These are phyloP conservation scores for Muschampia plurimacula DNA, from an alignment of 2,888 invertebrate species.

Conservation along the genomic window DNA sequence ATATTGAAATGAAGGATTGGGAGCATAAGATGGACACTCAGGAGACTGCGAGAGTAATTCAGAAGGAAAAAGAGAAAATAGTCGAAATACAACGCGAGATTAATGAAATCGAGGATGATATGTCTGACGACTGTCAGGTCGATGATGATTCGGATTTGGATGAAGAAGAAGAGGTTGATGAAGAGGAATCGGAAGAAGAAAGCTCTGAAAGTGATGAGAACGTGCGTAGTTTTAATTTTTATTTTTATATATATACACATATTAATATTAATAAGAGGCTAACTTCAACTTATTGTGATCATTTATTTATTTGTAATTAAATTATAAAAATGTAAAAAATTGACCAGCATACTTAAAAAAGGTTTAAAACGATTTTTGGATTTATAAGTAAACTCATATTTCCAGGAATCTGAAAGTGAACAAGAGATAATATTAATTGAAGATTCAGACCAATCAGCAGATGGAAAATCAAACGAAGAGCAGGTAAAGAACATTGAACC, in stretches of 20 bases:
- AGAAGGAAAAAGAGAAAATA: slow-evolving; percentile 72
- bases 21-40: slow-evolving; percentile 42
- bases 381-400: neutral
- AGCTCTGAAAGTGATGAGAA: slow-evolving; percentile 38
- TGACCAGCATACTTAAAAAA: neutral
- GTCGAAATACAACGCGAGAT: slow-evolving; percentile 79
- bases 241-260: neutral
- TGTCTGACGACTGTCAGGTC: slow-evolving; percentile 58
- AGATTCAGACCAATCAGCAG: slow-evolving; percentile 57
- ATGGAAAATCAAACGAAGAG: neutral
- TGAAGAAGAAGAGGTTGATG: slow-evolving; percentile 39
- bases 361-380: neutral
- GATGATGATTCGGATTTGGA: slow-evolving; percentile 48
- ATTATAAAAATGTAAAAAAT: no score
- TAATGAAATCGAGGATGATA: slow-evolving; percentile 73
- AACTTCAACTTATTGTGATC: no score
- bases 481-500: slow-evolving; percentile 1
- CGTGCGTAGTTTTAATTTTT: slow-evolving; percentile 35
- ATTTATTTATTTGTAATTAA: no score
- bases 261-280: no score
- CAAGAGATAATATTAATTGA: slow-evolving; percentile 65
- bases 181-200: slow-evolving; percentile 42
- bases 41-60: slow-evolving; percentile 59
- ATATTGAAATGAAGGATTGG: slow-evolving; percentile 58
- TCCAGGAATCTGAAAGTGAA: slow-evolving; percentile 50